phyloP scores from a whole-genome alignment of 2,113 vertebrate genomes.

The Coracopsis vasa region DNA sequence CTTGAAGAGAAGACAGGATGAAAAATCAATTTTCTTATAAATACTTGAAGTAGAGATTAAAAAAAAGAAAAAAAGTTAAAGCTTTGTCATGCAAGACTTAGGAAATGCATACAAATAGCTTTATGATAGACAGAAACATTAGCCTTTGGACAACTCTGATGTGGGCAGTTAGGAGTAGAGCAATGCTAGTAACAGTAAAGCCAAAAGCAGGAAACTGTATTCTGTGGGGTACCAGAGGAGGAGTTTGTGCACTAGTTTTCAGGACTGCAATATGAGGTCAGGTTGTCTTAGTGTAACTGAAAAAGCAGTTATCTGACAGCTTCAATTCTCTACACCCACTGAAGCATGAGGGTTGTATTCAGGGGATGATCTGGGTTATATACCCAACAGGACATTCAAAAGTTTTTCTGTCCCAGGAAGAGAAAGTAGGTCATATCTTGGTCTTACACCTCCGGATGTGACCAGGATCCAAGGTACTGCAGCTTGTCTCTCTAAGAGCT shows the following conservation, averaged over 20 bases:
- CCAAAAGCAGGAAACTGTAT: background rate
- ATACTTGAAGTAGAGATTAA: background rate
- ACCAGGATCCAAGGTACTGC: background rate
- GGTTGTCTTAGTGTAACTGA: background rate
- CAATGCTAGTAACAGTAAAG: background rate
- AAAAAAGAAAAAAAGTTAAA: background rate
- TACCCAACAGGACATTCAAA: background rate
- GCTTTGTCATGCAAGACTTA: background rate
- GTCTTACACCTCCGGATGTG: background rate
- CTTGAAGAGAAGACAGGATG: background rate
- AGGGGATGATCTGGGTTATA: fast-evolving
- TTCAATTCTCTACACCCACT: background rate
- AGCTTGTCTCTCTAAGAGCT: background rate
- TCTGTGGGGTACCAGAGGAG: background rate
- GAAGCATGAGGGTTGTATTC: background rate
- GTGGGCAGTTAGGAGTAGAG: background rate
- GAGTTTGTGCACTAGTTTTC: background rate
- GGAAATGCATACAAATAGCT: background rate
- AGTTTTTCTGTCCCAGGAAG: background rate
- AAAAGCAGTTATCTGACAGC: background rate
- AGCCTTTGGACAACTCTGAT: background rate
- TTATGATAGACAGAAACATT: background rate
- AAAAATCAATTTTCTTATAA: background rate
- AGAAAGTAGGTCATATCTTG: background rate
- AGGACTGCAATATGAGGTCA: background rate